Evolutionary conservation across 2,113 vertebrate genomes (phyloP).

Genomic region (Hydrolagus affinis): DNA sequence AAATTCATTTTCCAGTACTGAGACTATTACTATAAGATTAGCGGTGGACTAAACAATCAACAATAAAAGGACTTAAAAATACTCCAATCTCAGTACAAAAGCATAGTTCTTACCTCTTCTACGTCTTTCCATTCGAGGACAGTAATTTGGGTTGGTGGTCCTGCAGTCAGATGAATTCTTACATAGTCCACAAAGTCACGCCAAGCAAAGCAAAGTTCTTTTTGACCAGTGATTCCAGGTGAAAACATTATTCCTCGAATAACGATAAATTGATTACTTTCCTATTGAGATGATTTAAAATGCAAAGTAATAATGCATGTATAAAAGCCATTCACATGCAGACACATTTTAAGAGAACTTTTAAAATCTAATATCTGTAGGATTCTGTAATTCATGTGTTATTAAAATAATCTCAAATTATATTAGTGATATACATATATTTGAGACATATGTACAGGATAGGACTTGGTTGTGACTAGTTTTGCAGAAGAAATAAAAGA

Average conservation of each 20-base stretch:
- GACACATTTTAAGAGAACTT: not conserved
- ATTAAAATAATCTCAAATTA: too few species aligned
- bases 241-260: slow-evolving; percentile 65
- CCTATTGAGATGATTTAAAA: slow-evolving; percentile 50
- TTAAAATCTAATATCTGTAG: not conserved
- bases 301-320: not conserved
- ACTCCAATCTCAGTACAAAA: not conserved
- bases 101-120: slow-evolving; percentile 50
- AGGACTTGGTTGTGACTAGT: too few species aligned
- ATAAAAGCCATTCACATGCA: too few species aligned
- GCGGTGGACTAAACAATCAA: too few species aligned
- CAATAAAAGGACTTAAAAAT: not conserved
- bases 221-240: slow-evolving; percentile 58
- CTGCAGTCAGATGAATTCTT: slow-evolving; percentile 62
- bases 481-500: too few species aligned
- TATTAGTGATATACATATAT: too few species aligned
- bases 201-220: slow-evolving; percentile 73
- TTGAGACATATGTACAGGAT: too few species aligned
- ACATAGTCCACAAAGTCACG: slow-evolving; percentile 56
- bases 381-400: too few species aligned
- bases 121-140: slow-evolving; percentile 60
- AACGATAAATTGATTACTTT: slow-evolving; percentile 51
- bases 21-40: too few species aligned
- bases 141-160: slow-evolving; percentile 62
- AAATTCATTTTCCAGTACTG: too few species aligned